Evolutionary conservation across 1,140 invertebrate species (phyloP).

Genomic region (Ectropis grisescens): DNA sequence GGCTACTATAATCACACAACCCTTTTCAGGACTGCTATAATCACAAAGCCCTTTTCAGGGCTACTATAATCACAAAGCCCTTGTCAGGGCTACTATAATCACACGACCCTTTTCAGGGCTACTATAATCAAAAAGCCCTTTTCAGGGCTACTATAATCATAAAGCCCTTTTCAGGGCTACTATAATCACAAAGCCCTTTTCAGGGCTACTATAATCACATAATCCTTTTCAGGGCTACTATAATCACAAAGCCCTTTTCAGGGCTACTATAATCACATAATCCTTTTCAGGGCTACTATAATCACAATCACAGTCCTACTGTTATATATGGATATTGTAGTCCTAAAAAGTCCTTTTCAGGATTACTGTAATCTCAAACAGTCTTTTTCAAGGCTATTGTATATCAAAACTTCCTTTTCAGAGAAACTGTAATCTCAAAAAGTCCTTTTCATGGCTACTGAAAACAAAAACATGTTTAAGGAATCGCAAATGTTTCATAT

Average conservation of each 20-base stretch:
- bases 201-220: not conserved
- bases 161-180: slow-evolving; percentile 4
- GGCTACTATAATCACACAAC: not conserved
- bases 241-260: slow-evolving; percentile 2
- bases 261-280: not conserved
- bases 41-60: slow-evolving; percentile 1
- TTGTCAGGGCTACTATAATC: slow-evolving; percentile 5
- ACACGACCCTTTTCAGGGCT: slow-evolving; percentile 1
- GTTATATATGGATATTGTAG: no score
- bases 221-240: not conserved
- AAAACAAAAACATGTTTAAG: no score
- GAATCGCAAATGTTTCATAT: no score
- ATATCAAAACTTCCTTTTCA: no score
- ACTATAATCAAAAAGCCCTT: slow-evolving; percentile 2
- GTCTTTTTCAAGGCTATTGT: no score
- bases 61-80: not conserved
- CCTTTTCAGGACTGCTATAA: slow-evolving; percentile 1
- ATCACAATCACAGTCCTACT: no score
- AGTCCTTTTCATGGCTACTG: no score
- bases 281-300: no score
- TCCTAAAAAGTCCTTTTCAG: no score
- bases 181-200: slow-evolving; percentile 2
- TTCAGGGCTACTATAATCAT: slow-evolving; percentile 2
- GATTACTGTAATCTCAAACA: no score
- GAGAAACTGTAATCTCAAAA: no score